Evolutionary conservation across 2,113 vertebrate species (phyloP).

Genomic region (Anolis sagrei): DNA sequence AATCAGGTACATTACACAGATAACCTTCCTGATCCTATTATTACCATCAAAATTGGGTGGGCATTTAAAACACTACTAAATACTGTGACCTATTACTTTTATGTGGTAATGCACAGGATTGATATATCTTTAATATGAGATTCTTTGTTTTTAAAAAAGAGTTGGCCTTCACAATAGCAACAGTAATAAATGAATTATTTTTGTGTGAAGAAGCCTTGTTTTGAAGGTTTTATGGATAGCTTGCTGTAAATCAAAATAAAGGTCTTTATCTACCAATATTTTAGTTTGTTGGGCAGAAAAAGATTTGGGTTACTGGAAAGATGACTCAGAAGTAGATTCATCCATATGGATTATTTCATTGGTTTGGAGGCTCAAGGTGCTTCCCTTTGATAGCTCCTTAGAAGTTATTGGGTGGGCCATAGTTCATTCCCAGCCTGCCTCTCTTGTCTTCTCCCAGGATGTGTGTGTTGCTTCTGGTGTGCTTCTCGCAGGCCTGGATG

Average conservation of each 20-base stretch:
- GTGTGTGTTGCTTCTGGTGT: constrained; percentile 88
- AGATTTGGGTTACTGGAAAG: not conserved
- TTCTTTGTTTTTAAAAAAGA: not conserved
- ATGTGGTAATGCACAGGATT: not conserved
- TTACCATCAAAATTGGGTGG: no score
- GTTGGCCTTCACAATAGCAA: not conserved
- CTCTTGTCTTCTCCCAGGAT: constrained; percentile 78
- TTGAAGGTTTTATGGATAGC: not conserved
- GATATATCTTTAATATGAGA: not conserved
- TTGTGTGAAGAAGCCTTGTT: not conserved
- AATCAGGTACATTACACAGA: not conserved
- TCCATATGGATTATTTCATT: not conserved
- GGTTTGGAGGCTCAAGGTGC: no score
- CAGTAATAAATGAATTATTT: not conserved
- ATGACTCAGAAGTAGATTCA: no score
- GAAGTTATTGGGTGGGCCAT: not conserved
- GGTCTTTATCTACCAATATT: not conserved
- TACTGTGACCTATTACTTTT: not conserved
- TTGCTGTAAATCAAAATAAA: not conserved
- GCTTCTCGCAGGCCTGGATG: constrained; percentile 92
- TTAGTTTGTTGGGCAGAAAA: no score
- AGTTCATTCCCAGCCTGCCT: constrained; percentile 52
- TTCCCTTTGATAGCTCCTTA: rapidly evolving
- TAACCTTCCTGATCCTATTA: no score
- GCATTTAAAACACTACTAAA: not conserved